These are phyloP conservation scores for Hassar affinis DNA, from an alignment of 2,113 vertebrate genomes.

Conservation along the genomic window DNA sequence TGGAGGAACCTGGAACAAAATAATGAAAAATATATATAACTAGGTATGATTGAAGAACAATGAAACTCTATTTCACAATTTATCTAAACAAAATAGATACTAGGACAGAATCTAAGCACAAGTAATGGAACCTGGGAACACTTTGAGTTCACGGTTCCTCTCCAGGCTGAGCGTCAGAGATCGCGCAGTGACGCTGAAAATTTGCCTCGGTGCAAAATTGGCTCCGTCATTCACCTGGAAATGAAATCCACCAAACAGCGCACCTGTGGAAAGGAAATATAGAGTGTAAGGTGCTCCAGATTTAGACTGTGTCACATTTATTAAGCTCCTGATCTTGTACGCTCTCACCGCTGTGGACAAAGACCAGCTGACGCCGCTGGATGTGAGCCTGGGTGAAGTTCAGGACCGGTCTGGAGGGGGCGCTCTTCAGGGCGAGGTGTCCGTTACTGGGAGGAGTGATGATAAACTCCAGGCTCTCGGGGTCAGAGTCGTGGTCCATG, in stretches of 20 bases:
- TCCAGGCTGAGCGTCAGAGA: conserved; percentile 74
- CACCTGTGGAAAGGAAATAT: conserved; percentile 70
- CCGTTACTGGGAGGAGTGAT: conserved; percentile 84
- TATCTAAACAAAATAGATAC: neutral
- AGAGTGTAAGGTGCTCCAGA: neutral
- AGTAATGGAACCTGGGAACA: conserved; percentile 80
- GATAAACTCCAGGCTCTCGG: conserved; percentile 75
- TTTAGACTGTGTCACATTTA: too few species aligned
- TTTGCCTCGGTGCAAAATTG: conserved; percentile 80
- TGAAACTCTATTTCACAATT: neutral
- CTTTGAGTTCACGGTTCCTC: conserved; percentile 74
- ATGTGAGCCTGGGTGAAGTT: conserved; percentile 86
- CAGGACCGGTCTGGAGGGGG: conserved; percentile 75
- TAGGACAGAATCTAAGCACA: neutral
- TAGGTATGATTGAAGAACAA: neutral
- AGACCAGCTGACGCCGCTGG: conserved; percentile 74
- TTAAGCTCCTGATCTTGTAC: neutral
- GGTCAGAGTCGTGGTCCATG: conserved; percentile 78
- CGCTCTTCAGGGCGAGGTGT: conserved; percentile 77
- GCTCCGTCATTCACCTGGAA: conserved; percentile 89
- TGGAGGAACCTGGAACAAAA: conserved; percentile 71
- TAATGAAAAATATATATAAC: neutral
- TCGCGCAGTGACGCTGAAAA: conserved; percentile 79
- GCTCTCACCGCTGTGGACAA: conserved; percentile 77
- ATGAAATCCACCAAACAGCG: conserved; percentile 81